Percentiles rank a stretch among this genome's conserved stretches.
Conservation (phyloP, 2,888 invertebrate genomes). For the Odontocerum albicorne region DNA sequence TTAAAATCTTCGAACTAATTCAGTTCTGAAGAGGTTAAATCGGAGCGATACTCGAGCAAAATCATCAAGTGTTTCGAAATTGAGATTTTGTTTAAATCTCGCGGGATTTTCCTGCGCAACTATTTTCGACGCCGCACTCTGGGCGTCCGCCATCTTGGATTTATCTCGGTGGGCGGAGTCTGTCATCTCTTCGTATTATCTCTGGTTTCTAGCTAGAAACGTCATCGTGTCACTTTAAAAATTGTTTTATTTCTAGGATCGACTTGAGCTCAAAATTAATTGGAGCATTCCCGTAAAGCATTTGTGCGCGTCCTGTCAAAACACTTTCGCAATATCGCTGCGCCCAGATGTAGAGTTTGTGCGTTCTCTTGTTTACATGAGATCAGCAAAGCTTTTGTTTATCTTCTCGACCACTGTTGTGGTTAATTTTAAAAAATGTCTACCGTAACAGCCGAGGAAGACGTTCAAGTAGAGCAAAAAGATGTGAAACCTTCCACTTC, state of each 20-base stretch:
- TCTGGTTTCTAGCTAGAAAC: conserved; percentile 23
- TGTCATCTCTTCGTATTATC: no score
- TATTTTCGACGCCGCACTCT: no score
- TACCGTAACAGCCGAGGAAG: conserved; percentile 5
- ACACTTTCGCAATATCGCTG: neutral
- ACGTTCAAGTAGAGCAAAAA: conserved; percentile 4
- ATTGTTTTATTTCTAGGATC: conserved; percentile 27
- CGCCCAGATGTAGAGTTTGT: conserved; percentile 6
- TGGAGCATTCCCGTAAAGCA: conserved; percentile 4
- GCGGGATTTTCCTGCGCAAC: no score
- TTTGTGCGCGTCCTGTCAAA: neutral
- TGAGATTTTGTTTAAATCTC: no score
- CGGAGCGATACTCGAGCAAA: no score
- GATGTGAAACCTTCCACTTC: conserved; percentile 9
- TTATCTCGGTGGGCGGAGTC: no score
- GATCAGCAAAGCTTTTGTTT: conserved; percentile 20
- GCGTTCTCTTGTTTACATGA: conserved; percentile 16
- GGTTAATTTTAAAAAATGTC: conserved; percentile 22
- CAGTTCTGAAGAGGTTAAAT: no score
- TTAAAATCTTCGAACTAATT: no score
- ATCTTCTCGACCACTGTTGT: conserved; percentile 7
- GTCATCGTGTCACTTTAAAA: conserved; percentile 28
- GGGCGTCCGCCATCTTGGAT: no score
- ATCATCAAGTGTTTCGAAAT: no score
- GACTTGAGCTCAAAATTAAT: conserved; percentile 20